A percentile compares a stretch with the other conserved stretches of the same genome.
Conservation (phyloP, 2,888 invertebrate species). For the Hypomecis atomaria region DNA sequence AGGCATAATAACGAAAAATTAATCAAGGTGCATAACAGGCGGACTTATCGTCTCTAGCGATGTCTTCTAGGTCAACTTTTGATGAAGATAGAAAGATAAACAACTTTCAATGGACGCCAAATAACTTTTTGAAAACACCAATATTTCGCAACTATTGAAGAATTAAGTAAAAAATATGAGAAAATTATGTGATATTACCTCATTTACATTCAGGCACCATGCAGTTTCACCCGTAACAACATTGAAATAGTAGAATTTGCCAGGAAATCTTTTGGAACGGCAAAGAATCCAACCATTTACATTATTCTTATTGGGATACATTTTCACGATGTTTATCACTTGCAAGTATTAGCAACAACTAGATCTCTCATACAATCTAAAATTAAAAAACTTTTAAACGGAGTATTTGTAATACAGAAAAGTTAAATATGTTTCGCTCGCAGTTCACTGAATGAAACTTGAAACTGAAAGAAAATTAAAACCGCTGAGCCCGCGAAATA, state of each 20-base stretch:
- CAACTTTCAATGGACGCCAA: neutral
- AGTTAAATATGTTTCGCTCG: no score
- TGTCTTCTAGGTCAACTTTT: no score
- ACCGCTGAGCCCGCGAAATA: no score
- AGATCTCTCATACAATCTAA: no score
- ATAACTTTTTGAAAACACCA: neutral
- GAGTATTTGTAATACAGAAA: no score
- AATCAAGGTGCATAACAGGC: no score
- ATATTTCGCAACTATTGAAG: neutral
- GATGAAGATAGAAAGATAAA: no score
- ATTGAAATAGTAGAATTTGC: slow-evolving; percentile 73
- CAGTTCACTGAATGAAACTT: no score
- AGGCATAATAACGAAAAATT: neutral
- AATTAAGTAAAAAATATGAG: neutral
- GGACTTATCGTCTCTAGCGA: no score
- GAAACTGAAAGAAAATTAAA: no score
- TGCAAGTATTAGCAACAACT: neutral
- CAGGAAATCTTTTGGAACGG: slow-evolving; percentile 67
- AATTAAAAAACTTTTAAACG: no score
- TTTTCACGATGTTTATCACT: slow-evolving; percentile 30
- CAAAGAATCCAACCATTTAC: slow-evolving; percentile 64
- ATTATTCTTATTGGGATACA: slow-evolving; percentile 51
- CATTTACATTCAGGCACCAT: slow-evolving; percentile 60
- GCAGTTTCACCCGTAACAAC: slow-evolving; percentile 61
- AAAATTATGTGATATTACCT: slow-evolving; percentile 48